These are phyloP conservation scores for Malthinus seriepunctatus DNA, from an alignment of 2,888 invertebrate genomes.

Conservation along the genomic window DNA sequence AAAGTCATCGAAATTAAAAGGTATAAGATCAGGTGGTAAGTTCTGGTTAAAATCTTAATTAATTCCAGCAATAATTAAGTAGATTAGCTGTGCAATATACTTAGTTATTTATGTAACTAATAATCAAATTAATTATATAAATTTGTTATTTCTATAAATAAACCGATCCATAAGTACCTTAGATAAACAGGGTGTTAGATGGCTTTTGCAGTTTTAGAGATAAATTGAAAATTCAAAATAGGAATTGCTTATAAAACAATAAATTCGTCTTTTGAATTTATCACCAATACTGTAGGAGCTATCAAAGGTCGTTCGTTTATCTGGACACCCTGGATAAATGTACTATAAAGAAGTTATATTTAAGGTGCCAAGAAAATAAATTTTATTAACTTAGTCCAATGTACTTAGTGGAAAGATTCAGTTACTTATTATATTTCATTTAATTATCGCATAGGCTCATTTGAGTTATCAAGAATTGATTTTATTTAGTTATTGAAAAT, in stretches of 20 bases:
- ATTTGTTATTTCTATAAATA: background rate
- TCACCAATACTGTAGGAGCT: background rate
- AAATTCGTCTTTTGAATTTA: background rate
- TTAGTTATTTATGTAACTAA: background rate
- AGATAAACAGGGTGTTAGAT: background rate
- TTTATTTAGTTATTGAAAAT: no score
- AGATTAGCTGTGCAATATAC: background rate
- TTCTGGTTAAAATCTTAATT: constrained; percentile 65
- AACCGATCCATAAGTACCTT: background rate
- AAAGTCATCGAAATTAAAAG: constrained; percentile 66
- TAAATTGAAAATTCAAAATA: background rate
- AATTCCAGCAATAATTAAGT: background rate
- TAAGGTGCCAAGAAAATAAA: no score
- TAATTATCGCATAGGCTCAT: no score
- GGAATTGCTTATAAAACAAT: background rate
- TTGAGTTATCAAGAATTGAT: no score
- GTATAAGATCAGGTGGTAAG: constrained; percentile 67
- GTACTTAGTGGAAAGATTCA: no score
- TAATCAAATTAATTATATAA: background rate
- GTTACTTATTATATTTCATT: no score
- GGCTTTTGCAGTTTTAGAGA: background rate
- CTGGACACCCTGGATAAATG: no score
- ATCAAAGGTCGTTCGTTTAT: no score
- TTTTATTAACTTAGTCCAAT: no score
- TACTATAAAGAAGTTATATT: background rate